phyloP scores from a whole-genome alignment of 2,888 invertebrate species.

The Drosophila austrosaltans region DNA sequence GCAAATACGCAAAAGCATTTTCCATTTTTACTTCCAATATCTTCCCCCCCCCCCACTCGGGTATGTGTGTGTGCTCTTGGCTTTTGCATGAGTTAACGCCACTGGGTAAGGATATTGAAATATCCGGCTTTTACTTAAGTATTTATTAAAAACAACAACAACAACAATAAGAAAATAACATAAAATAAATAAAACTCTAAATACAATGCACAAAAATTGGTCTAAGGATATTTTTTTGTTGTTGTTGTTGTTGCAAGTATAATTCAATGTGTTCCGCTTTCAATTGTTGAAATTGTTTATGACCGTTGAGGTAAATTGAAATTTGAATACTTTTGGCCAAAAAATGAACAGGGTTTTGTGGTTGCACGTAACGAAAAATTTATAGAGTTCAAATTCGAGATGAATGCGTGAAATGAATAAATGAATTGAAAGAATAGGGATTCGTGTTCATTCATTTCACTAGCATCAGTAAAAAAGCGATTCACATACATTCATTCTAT shows the following conservation, averaged over 20 bases:
- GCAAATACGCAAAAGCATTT: constrained; percentile 71
- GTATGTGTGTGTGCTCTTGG: constrained; percentile 21
- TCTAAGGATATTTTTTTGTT: not conserved
- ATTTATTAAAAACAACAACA: constrained; percentile 61
- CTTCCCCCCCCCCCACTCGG: constrained; percentile 24
- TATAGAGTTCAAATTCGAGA: not conserved
- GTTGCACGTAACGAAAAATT: not conserved
- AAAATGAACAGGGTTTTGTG: not conserved
- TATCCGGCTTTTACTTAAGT: constrained; percentile 60
- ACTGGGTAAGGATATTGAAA: constrained; percentile 51
- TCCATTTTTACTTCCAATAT: constrained; percentile 55
- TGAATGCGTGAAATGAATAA: constrained; percentile 2
- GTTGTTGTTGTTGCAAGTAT: constrained; percentile 24
- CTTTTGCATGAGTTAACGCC: constrained; percentile 53
- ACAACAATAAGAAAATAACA: too few relatives aligned
- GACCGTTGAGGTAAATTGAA: constrained; percentile 10
- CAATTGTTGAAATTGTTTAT: constrained; percentile 45
- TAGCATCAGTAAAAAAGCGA: not conserved
- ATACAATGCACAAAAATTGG: constrained; percentile 23
- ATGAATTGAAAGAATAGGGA: not conserved
- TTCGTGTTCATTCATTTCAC: too few relatives aligned
- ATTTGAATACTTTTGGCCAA: constrained; percentile 14
- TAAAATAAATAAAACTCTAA: constrained; percentile 4
- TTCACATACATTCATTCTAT: too few relatives aligned
- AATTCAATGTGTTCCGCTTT: constrained; percentile 29